phyloP scores from a whole-genome alignment of 2,113 vertebrate species.

The Willisornis vidua region DNA sequence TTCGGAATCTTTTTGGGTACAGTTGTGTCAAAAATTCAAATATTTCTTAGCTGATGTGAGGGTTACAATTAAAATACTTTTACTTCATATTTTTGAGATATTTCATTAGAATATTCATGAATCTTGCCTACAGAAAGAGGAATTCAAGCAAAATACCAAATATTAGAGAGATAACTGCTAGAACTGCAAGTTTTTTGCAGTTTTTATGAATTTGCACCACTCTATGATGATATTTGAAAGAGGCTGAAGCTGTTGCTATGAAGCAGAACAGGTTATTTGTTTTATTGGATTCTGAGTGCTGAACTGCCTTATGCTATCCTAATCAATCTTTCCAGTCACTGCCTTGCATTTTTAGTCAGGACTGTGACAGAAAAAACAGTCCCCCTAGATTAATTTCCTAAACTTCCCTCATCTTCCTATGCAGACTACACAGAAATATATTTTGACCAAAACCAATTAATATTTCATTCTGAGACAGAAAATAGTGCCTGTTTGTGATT shows the following conservation, averaged over 20 bases:
- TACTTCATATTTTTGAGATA: not conserved
- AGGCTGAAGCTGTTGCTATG: not conserved
- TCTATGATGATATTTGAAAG: not conserved
- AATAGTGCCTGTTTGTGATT: not conserved
- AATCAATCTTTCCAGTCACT: not conserved
- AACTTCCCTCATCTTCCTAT: not conserved
- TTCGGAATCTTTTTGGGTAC: not conserved
- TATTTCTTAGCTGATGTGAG: not conserved
- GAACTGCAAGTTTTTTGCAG: not conserved
- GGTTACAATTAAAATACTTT: not conserved
- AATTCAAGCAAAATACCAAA: not conserved
- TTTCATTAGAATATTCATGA: not conserved
- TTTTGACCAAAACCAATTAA: not conserved
- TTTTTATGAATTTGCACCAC: not conserved
- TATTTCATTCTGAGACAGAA: not conserved
- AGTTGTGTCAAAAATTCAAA: not conserved
- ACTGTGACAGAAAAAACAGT: not conserved
- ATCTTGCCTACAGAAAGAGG: not conserved
- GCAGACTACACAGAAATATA: not conserved
- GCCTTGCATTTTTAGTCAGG: not conserved
- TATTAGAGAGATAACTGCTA: not conserved
- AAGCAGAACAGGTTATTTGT: not conserved
- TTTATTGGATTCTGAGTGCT: not conserved
- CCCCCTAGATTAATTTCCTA: not conserved
- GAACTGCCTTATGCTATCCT: not conserved